Evolutionary conservation across 2,797 vertebrate species (phyloP), one percentile per base, ranked within the genome.

Genomic region (Poliocrania exsul): DNA sequence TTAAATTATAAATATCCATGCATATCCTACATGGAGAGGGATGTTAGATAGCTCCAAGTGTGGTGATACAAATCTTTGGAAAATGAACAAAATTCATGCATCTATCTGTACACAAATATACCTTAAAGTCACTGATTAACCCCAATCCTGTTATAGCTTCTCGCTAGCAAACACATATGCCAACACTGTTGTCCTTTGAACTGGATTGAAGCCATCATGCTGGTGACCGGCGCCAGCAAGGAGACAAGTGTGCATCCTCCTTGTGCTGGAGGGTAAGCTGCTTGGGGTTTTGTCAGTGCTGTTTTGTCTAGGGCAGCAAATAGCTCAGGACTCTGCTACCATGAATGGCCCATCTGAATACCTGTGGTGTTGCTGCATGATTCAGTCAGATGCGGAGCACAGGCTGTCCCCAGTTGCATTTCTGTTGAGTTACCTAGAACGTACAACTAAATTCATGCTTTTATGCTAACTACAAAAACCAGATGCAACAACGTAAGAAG

Each of bases 261-360:
- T 82, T 67, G 65, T 16, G 28, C 69, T 13, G 12, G 11, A 28
- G 26, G 26, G 4, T 5, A 23, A 54, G 19, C 19, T 50, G 69
- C n/a, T 21, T 23, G 29, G 0, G 1, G 0, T 11, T 60, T 64
- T 40, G 64, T 56, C 31, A 16, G 33, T 6, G 2, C 37, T 64
- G 10, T 37, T 88, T 66, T 29, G 33, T 47, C 26, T 10, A 31
- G 53, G 51, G 44, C 60, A 80, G 66, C 33, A 77, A 86, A 71
- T 3, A 24, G 2, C 47, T 54, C 14, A 19, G 35, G 44, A 54
- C 16, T 42, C 38, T 64, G 53, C 21, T 67, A 3, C 53, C 37
- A 3, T 1, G 12, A 65, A 25, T 0, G 3, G 64, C 28, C 4
- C 2, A 2, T 19, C 42, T 42, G 50, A 57, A n/a, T 0, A 0